Evolutionary conservation across 2,797 vertebrate genomes (phyloP).

Genomic region (Oreochromis mossambicus): DNA sequence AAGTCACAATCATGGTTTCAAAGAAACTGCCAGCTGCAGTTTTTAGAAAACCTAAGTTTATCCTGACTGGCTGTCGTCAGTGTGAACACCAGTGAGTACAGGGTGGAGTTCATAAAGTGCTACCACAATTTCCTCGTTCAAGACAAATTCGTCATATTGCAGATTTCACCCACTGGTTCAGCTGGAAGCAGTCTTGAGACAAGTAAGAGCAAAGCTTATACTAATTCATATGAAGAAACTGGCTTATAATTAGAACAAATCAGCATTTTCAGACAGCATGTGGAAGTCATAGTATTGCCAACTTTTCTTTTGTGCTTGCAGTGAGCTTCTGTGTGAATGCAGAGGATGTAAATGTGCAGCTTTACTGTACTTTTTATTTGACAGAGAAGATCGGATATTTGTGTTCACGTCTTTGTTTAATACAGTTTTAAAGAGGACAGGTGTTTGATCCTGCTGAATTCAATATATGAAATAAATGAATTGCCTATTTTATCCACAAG

Average conservation of each 20-base stretch:
- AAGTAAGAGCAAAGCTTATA: background rate
- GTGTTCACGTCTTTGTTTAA: background rate
- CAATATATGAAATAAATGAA: background rate
- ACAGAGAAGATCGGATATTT: background rate
- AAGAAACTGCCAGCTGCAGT: background rate
- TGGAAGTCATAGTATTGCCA: background rate
- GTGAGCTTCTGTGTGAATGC: background rate
- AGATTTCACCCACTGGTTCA: background rate
- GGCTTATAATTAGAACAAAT: background rate
- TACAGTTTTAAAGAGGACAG: background rate
- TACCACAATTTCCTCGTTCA: background rate
- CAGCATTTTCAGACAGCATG: background rate
- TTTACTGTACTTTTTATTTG: background rate
- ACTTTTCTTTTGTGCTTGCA: background rate
- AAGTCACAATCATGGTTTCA: background rate
- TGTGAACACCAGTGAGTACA: background rate
- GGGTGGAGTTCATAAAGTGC: background rate
- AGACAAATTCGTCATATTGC: background rate
- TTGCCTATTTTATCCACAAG: background rate
- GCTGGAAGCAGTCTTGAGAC: background rate
- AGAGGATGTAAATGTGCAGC: background rate
- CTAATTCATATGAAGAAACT: fast-evolving
- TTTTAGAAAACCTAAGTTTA: background rate
- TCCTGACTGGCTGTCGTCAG: background rate
- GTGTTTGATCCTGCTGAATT: background rate